Base-by-base conservation (phyloP, 92 coral and sea anemone genomes). In the Palythoa grandiflora region DNA sequence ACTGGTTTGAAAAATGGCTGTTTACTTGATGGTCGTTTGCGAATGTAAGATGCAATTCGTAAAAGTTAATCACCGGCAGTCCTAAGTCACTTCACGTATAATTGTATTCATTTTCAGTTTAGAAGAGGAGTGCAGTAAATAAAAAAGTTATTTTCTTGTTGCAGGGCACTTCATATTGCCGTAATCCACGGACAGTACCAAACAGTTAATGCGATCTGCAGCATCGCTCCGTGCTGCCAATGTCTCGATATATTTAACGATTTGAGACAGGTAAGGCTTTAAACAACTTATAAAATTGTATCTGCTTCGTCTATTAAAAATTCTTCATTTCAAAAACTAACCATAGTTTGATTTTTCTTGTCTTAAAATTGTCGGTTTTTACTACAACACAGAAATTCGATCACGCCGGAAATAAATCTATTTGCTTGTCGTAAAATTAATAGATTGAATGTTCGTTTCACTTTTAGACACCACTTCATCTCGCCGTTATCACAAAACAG, bases 401-500 rank as follows among this genome's bases (percentile, higher is more conserved):
- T 48, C 16, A 0, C 47, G 0, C 28, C 28, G 39, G 60, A 19
- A 75, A 75, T 4, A 8, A 0, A 75, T 2, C 50, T 0, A 21
- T n/a, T 15, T 50, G 83, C 16, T 20, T 72, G 71, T 53, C 35
- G 52, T 13, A 12, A 81, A 13, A 19, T 40, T n/a, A 65, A 71
- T 50, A 21, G 55, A 44, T 5, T 63, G 70, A 71, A 38, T 63
- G 85, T 57, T 15, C 19, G 60, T 85, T 77, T 51, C 48, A 48
- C 20, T 71, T 66, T 17, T 89, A 96, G 98, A 88, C 97, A 1
- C 98, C 99, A 0, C 90, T 96, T 65, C 99, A 96, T 70, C 92
- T 96, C 48, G 98, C 99, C 35, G 92, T 90, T 13, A 91, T 96
- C 72, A 96, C 99, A 36, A 90, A 92, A 68, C 97, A 96, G 76